Evolutionary conservation across 2,888 invertebrate genomes (phyloP).

Genomic region (Syrista parreyssii): DNA sequence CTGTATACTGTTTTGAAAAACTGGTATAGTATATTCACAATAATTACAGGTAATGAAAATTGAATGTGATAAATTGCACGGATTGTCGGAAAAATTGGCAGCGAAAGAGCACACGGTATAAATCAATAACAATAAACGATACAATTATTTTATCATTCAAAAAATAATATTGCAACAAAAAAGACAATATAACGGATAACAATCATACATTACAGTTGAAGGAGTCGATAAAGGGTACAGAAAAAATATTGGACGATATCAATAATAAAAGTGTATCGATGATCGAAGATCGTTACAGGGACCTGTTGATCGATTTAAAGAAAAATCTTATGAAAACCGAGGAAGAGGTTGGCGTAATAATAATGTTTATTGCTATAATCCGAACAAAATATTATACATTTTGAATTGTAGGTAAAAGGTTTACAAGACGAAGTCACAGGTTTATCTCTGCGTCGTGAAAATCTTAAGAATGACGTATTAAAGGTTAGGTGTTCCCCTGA

Average conservation of each 20-base stretch:
- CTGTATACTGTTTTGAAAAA: too few relatives aligned
- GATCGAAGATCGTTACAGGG: conserved; percentile 34
- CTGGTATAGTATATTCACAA: too few relatives aligned
- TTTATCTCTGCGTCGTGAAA: conserved; percentile 38
- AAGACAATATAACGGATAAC: too few relatives aligned
- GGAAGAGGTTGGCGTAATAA: conserved; percentile 40
- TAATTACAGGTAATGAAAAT: conserved; percentile 12
- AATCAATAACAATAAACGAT: background rate
- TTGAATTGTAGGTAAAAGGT: conserved; percentile 31
- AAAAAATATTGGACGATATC: conserved; percentile 35
- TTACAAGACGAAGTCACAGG: conserved; percentile 37
- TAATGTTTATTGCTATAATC: conserved; percentile 20
- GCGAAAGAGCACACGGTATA: conserved; percentile 32
- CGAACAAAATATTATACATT: background rate
- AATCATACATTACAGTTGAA: conserved; percentile 23
- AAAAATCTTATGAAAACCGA: conserved; percentile 46
- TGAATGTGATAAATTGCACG: conserved; percentile 29
- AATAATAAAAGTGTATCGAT: conserved; percentile 34
- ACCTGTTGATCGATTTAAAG: conserved; percentile 43
- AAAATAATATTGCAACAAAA: too few relatives aligned
- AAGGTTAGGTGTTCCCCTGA: conserved; percentile 25
- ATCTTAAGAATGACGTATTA: conserved; percentile 37
- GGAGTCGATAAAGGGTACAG: conserved; percentile 35
- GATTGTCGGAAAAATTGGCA: conserved; percentile 30
- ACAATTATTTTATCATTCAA: too few relatives aligned